phyloP scores from a whole-genome alignment of 2,888 invertebrate genomes.

The Sphaerophoria taeniata region DNA sequence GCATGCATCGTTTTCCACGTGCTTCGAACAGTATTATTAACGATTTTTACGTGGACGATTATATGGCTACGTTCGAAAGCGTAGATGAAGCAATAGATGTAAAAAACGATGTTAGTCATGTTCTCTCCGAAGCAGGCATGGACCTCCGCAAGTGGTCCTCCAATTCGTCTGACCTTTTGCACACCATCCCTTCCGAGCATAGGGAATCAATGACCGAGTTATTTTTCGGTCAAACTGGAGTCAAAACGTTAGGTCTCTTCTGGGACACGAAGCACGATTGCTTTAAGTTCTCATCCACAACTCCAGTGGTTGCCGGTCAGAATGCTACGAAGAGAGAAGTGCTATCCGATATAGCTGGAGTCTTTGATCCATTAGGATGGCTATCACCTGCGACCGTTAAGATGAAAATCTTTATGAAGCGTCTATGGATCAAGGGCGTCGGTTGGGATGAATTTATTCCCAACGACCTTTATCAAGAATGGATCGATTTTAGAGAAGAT shows the following conservation, averaged over 20 bases:
- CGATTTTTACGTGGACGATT: conserved; percentile 48
- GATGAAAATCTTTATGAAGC: conserved; percentile 44
- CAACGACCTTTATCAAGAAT: too few species aligned
- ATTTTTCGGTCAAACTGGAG: conserved; percentile 31
- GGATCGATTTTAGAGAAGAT: conserved; percentile 24
- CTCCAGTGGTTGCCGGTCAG: background rate
- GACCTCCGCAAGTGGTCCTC: conserved; percentile 53
- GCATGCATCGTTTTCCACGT: background rate
- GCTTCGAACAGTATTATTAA: conserved; percentile 36
- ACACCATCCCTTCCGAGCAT: conserved; percentile 10
- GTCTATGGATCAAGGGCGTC: too few species aligned
- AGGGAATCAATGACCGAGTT: conserved; percentile 35
- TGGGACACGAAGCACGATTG: conserved; percentile 41
- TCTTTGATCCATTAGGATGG: too few species aligned
- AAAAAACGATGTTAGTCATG: conserved; percentile 12
- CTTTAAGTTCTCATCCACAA: conserved; percentile 23
- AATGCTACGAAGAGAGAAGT: conserved; percentile 37
- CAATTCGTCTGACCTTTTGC: conserved; percentile 40
- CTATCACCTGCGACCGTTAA: conserved; percentile 25
- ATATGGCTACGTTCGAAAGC: conserved; percentile 22
- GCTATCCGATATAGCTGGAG: conserved; percentile 30
- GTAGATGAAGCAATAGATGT: conserved; percentile 15
- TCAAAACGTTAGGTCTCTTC: conserved; percentile 40
- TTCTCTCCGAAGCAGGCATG: conserved; percentile 23
- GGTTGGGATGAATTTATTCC: too few species aligned